Conservation (phyloP, 2,113 vertebrate genomes). For the Eclectus roratus region DNA sequence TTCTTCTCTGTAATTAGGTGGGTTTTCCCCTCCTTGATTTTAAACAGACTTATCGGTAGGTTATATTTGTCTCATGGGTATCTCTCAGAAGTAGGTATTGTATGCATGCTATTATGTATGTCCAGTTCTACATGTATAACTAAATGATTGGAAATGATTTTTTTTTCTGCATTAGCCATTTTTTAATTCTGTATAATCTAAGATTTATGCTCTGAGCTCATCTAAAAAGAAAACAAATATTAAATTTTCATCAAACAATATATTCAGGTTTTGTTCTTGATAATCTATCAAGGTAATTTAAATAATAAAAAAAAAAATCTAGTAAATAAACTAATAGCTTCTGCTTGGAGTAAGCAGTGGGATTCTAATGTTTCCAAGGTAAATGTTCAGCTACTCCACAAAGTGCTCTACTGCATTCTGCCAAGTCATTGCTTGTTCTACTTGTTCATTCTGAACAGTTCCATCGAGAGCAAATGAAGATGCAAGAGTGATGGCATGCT, state of each 20-base stretch:
- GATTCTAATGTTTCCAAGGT: background rate
- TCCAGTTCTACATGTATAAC: background rate
- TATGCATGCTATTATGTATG: background rate
- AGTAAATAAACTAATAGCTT: background rate
- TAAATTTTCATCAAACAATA: background rate
- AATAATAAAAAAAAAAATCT: background rate
- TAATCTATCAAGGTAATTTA: background rate
- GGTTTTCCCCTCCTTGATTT: background rate
- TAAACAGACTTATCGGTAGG: background rate
- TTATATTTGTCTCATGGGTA: rapidly evolving
- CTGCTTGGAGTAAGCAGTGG: background rate
- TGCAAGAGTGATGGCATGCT: background rate
- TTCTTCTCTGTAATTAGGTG: background rate
- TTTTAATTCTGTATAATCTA: background rate
- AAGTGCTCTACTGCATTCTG: background rate
- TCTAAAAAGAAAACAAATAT: background rate
- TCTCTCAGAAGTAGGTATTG: background rate
- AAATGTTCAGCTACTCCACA: background rate
- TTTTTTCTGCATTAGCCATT: background rate
- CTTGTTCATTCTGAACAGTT: background rate
- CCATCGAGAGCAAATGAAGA: background rate
- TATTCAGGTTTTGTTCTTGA: background rate
- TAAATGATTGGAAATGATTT: background rate
- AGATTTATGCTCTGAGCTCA: background rate
- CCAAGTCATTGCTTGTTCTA: background rate